These are phyloP conservation scores for Prosopocoilus inquinatus DNA, from an alignment of 2,888 invertebrate genomes.

Conservation along the genomic window DNA sequence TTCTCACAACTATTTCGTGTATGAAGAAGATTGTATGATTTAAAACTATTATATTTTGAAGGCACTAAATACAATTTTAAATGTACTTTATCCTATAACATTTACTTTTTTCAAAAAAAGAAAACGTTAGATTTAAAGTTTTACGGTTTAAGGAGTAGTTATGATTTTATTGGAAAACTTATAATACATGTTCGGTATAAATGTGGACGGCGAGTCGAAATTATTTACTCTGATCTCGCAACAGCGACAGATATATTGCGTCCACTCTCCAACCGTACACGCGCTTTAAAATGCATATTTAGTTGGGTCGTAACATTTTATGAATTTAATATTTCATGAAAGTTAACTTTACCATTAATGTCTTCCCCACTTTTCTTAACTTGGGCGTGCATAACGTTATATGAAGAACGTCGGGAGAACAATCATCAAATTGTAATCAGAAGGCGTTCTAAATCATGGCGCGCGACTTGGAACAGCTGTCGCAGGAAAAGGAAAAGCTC, in stretches of 20 bases:
- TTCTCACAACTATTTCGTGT: slow-evolving; percentile 10
- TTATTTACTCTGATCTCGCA: background rate
- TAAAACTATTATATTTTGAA: too few species aligned
- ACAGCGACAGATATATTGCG: background rate
- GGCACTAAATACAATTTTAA: too few species aligned
- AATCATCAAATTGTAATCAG: slow-evolving; percentile 54
- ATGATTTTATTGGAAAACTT: too few species aligned
- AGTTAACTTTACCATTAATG: slow-evolving; percentile 45
- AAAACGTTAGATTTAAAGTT: too few species aligned
- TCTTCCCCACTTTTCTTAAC: slow-evolving; percentile 41
- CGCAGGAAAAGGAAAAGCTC: slow-evolving; percentile 32
- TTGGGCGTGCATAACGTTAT: slow-evolving; percentile 40
- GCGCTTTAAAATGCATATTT: slow-evolving; percentile 6
- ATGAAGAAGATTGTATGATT: slow-evolving; percentile 6
- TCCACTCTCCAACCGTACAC: background rate
- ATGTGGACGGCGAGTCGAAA: background rate
- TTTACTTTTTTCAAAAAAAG: too few species aligned
- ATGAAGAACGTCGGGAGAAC: slow-evolving; percentile 43
- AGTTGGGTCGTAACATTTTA: slow-evolving; percentile 33
- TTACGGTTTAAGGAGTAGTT: too few species aligned
- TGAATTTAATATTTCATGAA: slow-evolving; percentile 45
- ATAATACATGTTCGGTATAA: background rate
- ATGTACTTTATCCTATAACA: too few species aligned
- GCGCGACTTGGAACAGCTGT: slow-evolving; percentile 44
- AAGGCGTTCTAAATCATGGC: slow-evolving; percentile 48